phyloP scores from a whole-genome alignment of 2,888 invertebrate genomes.

The Folsomia manolachei region DNA sequence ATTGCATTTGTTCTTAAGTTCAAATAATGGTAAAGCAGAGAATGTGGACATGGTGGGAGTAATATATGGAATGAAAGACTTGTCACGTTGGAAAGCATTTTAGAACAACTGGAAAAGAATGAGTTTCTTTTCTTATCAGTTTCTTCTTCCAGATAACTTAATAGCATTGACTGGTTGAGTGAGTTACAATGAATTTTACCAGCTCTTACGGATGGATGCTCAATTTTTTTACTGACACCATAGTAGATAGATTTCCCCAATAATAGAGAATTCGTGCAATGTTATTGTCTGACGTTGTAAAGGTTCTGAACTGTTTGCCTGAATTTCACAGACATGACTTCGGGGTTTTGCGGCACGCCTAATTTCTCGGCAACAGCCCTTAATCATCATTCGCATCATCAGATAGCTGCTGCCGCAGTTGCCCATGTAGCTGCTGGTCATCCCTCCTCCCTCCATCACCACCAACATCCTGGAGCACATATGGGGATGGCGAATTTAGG shows the following conservation, averaged over 20 bases:
- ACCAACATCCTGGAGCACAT: slow-evolving; percentile 35
- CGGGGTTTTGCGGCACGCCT: slow-evolving; percentile 48
- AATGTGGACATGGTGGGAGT: no score
- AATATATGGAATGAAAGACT: no score
- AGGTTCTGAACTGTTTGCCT: slow-evolving; percentile 11
- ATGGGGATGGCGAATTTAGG: slow-evolving; percentile 37
- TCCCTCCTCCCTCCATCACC: slow-evolving; percentile 42
- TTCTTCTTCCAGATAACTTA: neutral
- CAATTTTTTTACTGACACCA: no score
- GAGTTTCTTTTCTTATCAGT: neutral
- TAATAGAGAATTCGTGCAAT: no score
- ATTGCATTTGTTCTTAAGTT: no score
- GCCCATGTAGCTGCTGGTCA: slow-evolving; percentile 35
- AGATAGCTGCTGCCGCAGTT: slow-evolving; percentile 34
- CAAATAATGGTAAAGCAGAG: no score
- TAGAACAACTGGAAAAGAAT: no score
- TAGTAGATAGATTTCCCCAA: no score
- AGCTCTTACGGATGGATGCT: no score
- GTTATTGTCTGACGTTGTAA: no score
- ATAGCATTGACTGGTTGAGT: neutral
- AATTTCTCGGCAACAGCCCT: slow-evolving; percentile 47
- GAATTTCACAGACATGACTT: slow-evolving; percentile 44
- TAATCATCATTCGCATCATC: slow-evolving; percentile 43
- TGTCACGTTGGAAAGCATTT: no score
- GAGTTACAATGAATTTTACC: no score